Evolutionary conservation across 2,888 invertebrate species (phyloP), one percentile per base, ranked within the genome.

Genomic region (Tortrix viridana): DNA sequence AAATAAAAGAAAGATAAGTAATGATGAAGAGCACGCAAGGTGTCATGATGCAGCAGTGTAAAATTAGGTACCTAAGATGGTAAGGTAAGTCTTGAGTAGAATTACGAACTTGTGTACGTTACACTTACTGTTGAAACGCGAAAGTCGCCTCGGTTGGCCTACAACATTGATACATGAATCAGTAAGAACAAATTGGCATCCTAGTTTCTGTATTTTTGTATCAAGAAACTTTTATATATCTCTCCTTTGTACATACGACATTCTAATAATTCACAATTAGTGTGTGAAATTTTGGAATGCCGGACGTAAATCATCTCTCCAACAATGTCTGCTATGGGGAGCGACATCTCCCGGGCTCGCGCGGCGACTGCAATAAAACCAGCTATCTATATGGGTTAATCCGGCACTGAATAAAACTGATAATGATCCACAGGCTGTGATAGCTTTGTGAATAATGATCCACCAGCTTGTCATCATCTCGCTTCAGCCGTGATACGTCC

Each of bases 361-460:
- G 12, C 14, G 14, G 38, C 38, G n/a, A 3, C 5, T 38, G 14
- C 5, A 26, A 4, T 26, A 4, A 26, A 26, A 26, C n/a, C 38
- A 38, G n/a, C 38, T 7, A 38, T 38, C 38, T 14, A 12, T 12
- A 38, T 48, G 19, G n/a, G n/a, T n/a, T n/a, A n/a, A n/a, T n/a
- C n/a, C n/a, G n/a, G n/a, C n/a, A n/a, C n/a, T n/a, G n/a, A 37
- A 50, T 19, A 7, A 22, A 12, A 50, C 37, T 1, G 20, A 14
- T 9, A 50, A 14, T 26, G 18, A 57, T 58, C 57, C 49, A 48
- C 57, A 57, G 19, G 26, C 41, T 41, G 23, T 19, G 26, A 44
- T 43, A 19, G 18, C 18, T 46, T 44, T 18, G 5, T 22, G 14
- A 14, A 3, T 26, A 9, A 3, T 9, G 2, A n/a, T n/a, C n/a